Base-by-base conservation (phyloP, 2,888 invertebrate species). In the Alloplasta piceator region DNA sequence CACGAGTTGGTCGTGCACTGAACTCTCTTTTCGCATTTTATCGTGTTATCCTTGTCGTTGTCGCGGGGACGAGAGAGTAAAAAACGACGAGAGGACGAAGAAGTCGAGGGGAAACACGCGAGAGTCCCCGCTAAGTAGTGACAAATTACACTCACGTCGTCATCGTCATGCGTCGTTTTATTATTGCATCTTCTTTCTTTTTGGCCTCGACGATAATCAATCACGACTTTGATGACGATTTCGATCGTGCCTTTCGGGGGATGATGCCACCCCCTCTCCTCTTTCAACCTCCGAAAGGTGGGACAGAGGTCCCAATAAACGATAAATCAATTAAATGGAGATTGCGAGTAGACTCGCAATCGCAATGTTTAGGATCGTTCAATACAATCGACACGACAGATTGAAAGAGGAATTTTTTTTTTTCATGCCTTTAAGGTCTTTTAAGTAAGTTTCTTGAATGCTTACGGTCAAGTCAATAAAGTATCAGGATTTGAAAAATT, bases 141-240 rank as follows among this genome's bases (percentile, higher is more conserved):
- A 73, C 64, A 12, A 56, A 73, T 10, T 16, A 58, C 10, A 14
- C 14, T 14, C 36, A 39, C 41, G 39, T 56, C 55, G 52, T 52
- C 55, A 26, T 14, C 36, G 26, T 26, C 26, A 26, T 26, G 26
- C 26, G 26, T 26, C 26, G 26, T 26, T 26, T 26, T 26, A n/a
- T 48, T 60, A 64, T 77, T 70, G 48, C 76, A 77, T 70, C 76
- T 70, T 70, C 55, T 39, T 14, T 63, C 16, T 63, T 39, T 14
- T 63, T 38, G 12, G 38, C 58, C 67, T 26, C n/a, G 48, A 48
- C 48, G 48, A n/a, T 5, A n/a, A 12, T n/a, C 48, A 12, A 48
- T 48, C 48, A 10, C 4, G 48, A 48, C 48, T 26, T 26, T 26
- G 48, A 48, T 10, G 12, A 10, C 48, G 48, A 48, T 48, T n/a